Conservation (phyloP, 2,797 vertebrate genomes). For the Esox masquinongy region DNA sequence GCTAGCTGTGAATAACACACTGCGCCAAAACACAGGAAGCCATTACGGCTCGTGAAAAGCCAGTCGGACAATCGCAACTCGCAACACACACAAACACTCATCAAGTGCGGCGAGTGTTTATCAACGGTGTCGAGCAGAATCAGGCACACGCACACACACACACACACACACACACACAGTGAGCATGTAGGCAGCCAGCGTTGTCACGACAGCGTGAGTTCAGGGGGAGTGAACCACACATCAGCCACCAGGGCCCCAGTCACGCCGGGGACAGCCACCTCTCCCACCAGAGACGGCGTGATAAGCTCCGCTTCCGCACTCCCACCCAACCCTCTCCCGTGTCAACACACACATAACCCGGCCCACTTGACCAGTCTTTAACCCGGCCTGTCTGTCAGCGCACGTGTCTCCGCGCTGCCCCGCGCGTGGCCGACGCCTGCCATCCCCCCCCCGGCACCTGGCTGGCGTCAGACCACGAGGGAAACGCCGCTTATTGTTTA, state of each 20-base stretch:
- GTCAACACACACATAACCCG: neutral
- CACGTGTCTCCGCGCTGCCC: conserved; percentile 53
- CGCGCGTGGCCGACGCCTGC: conserved; percentile 44
- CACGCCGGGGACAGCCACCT: conserved; percentile 56
- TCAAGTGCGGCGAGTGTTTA: too few species aligned
- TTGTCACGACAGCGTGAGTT: conserved; percentile 46
- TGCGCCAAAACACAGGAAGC: neutral
- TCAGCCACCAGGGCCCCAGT: conserved; percentile 59
- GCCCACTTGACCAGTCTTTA: neutral
- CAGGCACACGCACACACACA: conserved; percentile 13
- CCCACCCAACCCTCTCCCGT: conserved; percentile 8
- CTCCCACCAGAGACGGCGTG: conserved; percentile 54
- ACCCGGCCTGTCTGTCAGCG: conserved; percentile 1
- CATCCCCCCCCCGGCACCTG: conserved; percentile 26
- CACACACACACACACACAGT: conserved; percentile 8
- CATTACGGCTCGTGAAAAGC: neutral
- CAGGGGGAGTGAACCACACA: conserved; percentile 16
- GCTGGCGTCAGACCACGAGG: conserved; percentile 43
- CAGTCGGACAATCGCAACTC: neutral
- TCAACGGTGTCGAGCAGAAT: too few species aligned
- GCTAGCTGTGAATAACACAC: neutral
- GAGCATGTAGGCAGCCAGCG: conserved; percentile 29
- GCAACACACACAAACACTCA: neutral
- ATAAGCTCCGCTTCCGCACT: conserved; percentile 39
- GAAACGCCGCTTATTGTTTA: conserved; percentile 50